Conservation (phyloP, 2,797 vertebrate genomes). For the Melopsittacus undulatus region DNA sequence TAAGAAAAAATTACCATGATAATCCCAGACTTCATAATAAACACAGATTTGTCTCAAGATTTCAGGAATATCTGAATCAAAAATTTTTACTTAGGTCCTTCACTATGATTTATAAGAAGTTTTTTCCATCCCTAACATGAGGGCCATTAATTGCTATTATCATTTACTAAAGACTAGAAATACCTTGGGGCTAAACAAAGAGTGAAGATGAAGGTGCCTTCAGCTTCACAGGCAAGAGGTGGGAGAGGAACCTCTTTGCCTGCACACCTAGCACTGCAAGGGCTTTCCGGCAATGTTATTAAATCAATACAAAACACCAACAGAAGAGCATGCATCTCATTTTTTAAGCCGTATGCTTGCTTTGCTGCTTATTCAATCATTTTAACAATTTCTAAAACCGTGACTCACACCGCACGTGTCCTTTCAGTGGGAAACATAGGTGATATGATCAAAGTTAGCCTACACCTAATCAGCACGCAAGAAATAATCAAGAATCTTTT, state of each 20-base stretch:
- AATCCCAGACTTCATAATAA: background rate
- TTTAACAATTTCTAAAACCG: background rate
- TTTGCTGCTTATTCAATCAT: constrained; percentile 46
- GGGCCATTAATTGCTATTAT: background rate
- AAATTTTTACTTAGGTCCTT: background rate
- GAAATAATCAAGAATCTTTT: constrained; percentile 49
- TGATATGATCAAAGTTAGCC: constrained; percentile 61
- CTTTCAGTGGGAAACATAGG: constrained; percentile 13
- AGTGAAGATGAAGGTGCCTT: fast-evolving
- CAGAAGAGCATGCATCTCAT: background rate
- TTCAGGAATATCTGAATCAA: background rate
- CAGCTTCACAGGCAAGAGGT: fast-evolving
- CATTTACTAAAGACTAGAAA: background rate
- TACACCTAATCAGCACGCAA: background rate
- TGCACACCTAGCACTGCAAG: fast-evolving
- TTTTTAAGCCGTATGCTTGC: background rate
- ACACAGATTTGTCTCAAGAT: background rate
- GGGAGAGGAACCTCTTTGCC: background rate
- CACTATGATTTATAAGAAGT: fast-evolving
- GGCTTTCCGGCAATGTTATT: background rate
- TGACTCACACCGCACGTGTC: background rate
- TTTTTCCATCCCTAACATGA: background rate
- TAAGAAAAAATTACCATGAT: background rate
- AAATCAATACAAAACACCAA: constrained; percentile 6
- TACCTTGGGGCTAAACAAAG: background rate